Evolutionary conservation across 2,888 invertebrate species (phyloP).

Genomic region (Chironomus tentans): DNA sequence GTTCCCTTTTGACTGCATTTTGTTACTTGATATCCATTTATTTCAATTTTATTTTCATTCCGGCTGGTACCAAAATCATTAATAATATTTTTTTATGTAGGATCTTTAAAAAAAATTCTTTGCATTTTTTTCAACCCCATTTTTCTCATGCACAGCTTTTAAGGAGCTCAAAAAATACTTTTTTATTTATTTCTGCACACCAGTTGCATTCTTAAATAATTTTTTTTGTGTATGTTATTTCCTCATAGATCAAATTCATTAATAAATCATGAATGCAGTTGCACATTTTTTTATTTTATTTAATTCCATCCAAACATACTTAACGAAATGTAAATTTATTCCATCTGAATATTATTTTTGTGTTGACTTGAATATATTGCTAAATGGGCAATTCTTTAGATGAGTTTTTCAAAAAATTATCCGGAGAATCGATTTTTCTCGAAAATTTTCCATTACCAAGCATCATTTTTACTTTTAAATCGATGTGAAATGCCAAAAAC

Average conservation of each 20-base stretch:
- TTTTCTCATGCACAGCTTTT: too few species aligned
- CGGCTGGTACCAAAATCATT: constrained; percentile 17
- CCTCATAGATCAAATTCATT: too few species aligned
- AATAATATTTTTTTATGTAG: constrained; percentile 1
- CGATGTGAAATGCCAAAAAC: too few species aligned
- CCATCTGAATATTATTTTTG: neutral
- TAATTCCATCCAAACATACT: too few species aligned
- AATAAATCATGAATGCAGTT: neutral
- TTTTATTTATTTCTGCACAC: neutral
- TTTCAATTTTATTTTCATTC: neutral
- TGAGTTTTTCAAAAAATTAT: too few species aligned
- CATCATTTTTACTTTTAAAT: too few species aligned
- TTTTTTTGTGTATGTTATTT: too few species aligned
- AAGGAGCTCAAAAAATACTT: neutral
- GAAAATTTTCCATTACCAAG: too few species aligned
- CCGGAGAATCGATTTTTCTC: too few species aligned
- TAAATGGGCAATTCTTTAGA: too few species aligned
- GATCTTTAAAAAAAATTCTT: neutral
- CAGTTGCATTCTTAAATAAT: too few species aligned
- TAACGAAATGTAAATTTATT: neutral
- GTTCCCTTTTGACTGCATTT: neutral
- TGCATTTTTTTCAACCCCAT: constrained; percentile 5
- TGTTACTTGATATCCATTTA: constrained; percentile 24
- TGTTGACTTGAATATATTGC: neutral
- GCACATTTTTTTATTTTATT: too few species aligned